phyloP scores from a whole-genome alignment of 2,888 invertebrate species.

The Lepidocyrtoides sp. region DNA sequence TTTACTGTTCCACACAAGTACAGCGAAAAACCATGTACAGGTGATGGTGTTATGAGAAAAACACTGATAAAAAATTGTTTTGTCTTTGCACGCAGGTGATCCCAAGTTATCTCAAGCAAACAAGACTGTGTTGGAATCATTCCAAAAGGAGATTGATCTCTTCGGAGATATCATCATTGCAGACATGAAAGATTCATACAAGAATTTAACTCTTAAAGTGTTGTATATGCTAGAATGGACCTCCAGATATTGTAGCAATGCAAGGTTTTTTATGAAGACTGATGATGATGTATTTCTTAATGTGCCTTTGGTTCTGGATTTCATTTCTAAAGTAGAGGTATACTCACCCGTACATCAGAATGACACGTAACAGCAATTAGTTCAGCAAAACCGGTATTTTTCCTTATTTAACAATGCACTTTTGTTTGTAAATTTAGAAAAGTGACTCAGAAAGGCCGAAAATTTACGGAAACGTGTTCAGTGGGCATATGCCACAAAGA shows the following conservation, averaged over 20 bases:
- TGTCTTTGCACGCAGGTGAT: constrained; percentile 68
- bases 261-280: constrained; percentile 78
- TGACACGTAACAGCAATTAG: too few species aligned
- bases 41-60: background rate
- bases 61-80: background rate
- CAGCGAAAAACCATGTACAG: background rate
- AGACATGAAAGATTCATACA: constrained; percentile 75
- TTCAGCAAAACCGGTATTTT: too few species aligned
- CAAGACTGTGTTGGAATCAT: constrained; percentile 18
- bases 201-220: constrained; percentile 75
- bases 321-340: constrained; percentile 76
- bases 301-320: constrained; percentile 68
- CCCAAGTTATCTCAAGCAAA: constrained; percentile 57
- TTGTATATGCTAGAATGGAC: constrained; percentile 81
- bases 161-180: constrained; percentile 77
- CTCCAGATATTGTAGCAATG: constrained; percentile 60
- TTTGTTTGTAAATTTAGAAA: constrained; percentile 27
- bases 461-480: constrained; percentile 79
- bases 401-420: background rate
- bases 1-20: too few species aligned
- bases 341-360: too few species aligned
- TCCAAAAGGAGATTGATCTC: constrained; percentile 70
- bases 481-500: constrained; percentile 75
- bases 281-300: constrained; percentile 81
- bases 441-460: constrained; percentile 67